A percentile compares a stretch with the other conserved stretches of the same genome.
Evolutionary conservation across 2,113 vertebrate genomes (phyloP).

Genomic region (Heterotis niloticus): DNA sequence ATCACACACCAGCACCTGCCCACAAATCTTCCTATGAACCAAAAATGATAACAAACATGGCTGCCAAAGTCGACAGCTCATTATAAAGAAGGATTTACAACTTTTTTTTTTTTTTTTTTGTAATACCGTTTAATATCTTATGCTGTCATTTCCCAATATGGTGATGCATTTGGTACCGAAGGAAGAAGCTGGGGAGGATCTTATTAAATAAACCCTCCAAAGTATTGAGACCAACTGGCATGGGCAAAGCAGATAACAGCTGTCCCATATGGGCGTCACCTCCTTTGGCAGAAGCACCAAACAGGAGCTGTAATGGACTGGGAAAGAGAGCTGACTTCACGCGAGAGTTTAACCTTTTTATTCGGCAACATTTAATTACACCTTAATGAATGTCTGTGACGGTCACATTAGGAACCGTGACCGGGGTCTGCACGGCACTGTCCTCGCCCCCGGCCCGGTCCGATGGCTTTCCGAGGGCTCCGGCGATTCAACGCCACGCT

Average conservation of each 20-base stretch:
- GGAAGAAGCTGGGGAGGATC: conserved; percentile 44
- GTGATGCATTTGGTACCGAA: conserved; percentile 54
- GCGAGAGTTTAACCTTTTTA: conserved; percentile 52
- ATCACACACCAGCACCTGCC: conserved; percentile 21
- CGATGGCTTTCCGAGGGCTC: not conserved
- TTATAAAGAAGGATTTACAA: conserved; percentile 58
- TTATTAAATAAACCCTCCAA: conserved; percentile 65
- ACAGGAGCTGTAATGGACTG: conserved; percentile 50
- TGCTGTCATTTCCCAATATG: conserved; percentile 52
- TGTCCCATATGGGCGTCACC: conserved; percentile 62
- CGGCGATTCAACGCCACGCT: not conserved
- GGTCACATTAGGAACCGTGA: not conserved
- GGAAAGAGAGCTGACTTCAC: conserved; percentile 29
- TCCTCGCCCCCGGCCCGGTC: not conserved
- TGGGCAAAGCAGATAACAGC: conserved; percentile 69
- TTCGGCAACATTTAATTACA: conserved; percentile 62
- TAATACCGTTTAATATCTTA: conserved; percentile 52
- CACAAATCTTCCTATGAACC: conserved; percentile 35
- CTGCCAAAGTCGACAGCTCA: conserved; percentile 56
- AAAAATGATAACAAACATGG: conserved; percentile 36
- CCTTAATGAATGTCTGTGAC: conserved; percentile 54
- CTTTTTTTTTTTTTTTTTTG: conserved; percentile 41
- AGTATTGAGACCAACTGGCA: conserved; percentile 66
- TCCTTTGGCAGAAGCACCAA: conserved; percentile 51
- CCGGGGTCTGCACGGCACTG: not conserved